Conservation (phyloP, 2,797 vertebrate species). For the Odontamblyopus rebecca region DNA sequence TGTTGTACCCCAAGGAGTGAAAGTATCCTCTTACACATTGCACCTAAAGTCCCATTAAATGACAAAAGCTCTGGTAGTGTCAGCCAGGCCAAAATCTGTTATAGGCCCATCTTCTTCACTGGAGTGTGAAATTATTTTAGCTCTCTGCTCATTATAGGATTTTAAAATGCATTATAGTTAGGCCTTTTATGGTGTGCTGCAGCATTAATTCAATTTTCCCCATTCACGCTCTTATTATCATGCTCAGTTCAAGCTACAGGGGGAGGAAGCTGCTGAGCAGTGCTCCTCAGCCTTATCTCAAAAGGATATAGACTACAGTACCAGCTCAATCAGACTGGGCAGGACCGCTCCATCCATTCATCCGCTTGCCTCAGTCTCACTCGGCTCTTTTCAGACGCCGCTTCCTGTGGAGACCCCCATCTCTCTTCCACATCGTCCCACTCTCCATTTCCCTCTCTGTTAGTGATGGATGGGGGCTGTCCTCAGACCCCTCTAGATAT, state of each 20-base stretch:
- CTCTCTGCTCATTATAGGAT: slow-evolving; percentile 78
- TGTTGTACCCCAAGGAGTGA: slow-evolving; percentile 49
- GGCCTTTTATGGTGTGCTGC: slow-evolving; percentile 74
- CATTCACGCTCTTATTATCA: slow-evolving; percentile 75
- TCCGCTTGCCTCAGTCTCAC: slow-evolving; percentile 44
- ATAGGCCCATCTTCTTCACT: slow-evolving; percentile 70
- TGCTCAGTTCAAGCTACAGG: slow-evolving; percentile 67
- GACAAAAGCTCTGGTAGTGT: slow-evolving; percentile 66
- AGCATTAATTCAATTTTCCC: slow-evolving; percentile 80
- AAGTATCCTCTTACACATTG: slow-evolving; percentile 58
- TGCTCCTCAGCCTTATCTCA: slow-evolving; percentile 71
- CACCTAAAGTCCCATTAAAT: slow-evolving; percentile 66
- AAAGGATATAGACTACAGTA: slow-evolving; percentile 75
- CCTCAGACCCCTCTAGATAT: slow-evolving; percentile 63
- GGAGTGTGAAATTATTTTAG: slow-evolving; percentile 80
- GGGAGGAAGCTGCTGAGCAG: slow-evolving; percentile 70
- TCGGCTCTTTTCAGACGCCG: slow-evolving; percentile 45
- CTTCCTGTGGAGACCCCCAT: slow-evolving; percentile 64
- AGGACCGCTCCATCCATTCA: slow-evolving; percentile 60
- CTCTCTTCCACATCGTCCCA: slow-evolving; percentile 56
- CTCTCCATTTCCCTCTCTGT: slow-evolving; percentile 60
- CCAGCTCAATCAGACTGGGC: slow-evolving; percentile 68
- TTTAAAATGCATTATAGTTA: slow-evolving; percentile 80
- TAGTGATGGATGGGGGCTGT: slow-evolving; percentile 73
- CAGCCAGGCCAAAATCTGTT: slow-evolving; percentile 69